Evolutionary conservation across 2,113 vertebrate species (phyloP).

Genomic region (Emydura subglobosa): DNA sequence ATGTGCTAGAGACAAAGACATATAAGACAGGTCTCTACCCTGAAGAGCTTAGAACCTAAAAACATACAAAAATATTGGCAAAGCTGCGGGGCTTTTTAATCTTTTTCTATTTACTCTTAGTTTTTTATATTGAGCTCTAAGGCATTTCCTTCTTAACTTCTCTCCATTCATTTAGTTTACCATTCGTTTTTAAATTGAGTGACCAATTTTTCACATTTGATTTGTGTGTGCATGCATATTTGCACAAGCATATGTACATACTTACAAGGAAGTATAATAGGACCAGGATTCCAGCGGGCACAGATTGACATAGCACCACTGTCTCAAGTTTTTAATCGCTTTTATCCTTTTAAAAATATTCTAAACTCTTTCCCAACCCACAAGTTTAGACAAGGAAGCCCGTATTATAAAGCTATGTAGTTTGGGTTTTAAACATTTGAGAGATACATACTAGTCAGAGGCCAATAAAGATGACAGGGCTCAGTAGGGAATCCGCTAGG

Average conservation of each 20-base stretch:
- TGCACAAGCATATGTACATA: neutral
- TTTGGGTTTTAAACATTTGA: neutral
- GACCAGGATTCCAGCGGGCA: slow-evolving; percentile 45
- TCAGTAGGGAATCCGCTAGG: neutral
- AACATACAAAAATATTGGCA: slow-evolving; percentile 13
- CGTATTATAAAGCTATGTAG: neutral
- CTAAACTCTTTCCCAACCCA: neutral
- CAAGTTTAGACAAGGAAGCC: neutral
- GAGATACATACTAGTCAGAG: slow-evolving; percentile 5
- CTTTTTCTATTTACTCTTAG: slow-evolving; percentile 17
- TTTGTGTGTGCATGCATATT: neutral
- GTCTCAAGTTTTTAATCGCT: neutral
- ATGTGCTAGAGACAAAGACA: neutral
- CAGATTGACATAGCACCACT: slow-evolving; percentile 50
- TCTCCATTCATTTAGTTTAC: slow-evolving; percentile 25
- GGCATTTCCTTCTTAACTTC: slow-evolving; percentile 19
- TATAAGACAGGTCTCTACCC: neutral
- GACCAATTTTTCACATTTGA: neutral
- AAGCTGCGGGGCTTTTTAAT: neutral
- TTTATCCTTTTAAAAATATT: slow-evolving; percentile 23
- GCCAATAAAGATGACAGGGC: slow-evolving; percentile 38
- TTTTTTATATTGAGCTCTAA: neutral
- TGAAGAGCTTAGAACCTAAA: slow-evolving; percentile 19
- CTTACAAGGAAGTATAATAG: slow-evolving; percentile 29
- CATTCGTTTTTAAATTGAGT: neutral